A percentile compares a stretch with the other conserved stretches of the same genome.
Conservation (phyloP, 2,113 vertebrate species). For the Sula dactylatra region DNA sequence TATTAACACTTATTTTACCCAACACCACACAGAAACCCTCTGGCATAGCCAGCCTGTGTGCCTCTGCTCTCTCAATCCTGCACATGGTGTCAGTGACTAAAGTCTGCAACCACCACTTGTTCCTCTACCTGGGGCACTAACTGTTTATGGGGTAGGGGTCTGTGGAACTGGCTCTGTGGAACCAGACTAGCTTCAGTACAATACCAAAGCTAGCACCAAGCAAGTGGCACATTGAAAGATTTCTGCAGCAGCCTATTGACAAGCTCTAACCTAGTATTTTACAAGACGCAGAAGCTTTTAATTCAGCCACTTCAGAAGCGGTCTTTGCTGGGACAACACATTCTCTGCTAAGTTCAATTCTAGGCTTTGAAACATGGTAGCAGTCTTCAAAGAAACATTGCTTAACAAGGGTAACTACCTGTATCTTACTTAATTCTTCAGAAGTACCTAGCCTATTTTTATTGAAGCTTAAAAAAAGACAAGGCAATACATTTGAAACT, state of each 20-base stretch:
- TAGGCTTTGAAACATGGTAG: not conserved
- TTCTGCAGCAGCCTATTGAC: not conserved
- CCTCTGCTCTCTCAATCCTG: not conserved
- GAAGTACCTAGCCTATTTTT: not conserved
- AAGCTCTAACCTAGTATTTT: not conserved
- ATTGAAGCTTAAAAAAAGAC: not conserved
- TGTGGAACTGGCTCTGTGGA: no score
- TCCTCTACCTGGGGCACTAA: no score
- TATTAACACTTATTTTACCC: not conserved
- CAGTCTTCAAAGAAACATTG: not conserved
- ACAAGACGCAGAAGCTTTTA: not conserved
- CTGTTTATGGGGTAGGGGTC: not conserved
- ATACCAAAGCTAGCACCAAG: not conserved
- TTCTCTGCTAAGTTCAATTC: not conserved
- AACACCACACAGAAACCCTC: not conserved
- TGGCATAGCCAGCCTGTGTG: not conserved
- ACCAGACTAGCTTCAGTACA: fast-evolving
- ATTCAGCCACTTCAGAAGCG: not conserved
- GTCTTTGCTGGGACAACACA: not conserved
- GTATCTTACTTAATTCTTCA: not conserved
- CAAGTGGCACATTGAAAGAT: not conserved
- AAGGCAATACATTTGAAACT: not conserved
- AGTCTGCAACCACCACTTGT: not conserved
- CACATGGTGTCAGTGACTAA: not conserved
- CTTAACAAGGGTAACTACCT: not conserved